These are phyloP conservation scores for Lerema accius DNA, from an alignment of 1,140 invertebrate species.

Conservation along the genomic window DNA sequence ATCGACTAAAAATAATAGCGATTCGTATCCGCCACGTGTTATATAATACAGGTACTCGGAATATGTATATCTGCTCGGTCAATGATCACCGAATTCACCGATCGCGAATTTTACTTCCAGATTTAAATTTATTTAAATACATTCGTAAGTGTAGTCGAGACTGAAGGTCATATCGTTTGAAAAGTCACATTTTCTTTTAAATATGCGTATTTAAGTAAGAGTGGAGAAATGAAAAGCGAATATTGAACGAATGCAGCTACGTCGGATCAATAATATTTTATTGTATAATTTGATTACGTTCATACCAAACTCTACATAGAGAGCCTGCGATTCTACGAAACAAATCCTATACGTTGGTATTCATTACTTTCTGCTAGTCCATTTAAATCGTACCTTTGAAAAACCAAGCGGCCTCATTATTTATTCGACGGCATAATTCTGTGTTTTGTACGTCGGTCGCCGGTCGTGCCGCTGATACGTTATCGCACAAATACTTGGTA, in stretches of 20 bases:
- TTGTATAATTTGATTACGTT: no score
- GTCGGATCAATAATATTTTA: no score
- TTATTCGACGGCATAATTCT: conserved; percentile 16
- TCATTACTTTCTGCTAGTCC: neutral
- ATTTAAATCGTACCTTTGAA: neutral
- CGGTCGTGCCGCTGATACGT: conserved; percentile 18
- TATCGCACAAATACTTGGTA: conserved; percentile 19
- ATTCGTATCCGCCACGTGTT: conserved; percentile 24
- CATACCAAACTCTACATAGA: no score
- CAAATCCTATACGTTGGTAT: no score
- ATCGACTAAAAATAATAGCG: conserved; percentile 37
- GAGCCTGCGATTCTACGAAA: no score
- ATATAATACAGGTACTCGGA: conserved; percentile 24
- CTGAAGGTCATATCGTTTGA: neutral
- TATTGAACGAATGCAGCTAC: no score
- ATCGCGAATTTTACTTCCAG: neutral
- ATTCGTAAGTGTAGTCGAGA: neutral
- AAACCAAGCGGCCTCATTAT: conserved; percentile 20
- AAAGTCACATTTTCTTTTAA: no score
- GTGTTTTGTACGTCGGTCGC: conserved; percentile 16
- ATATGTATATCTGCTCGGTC: conserved; percentile 17
- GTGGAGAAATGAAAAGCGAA: no score
- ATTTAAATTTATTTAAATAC: conserved; percentile 4
- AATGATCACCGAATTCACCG: conserved; percentile 13
- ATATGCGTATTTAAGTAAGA: no score